These are phyloP conservation scores for Polyodon spathula DNA, from an alignment of 2,113 vertebrate species.

Conservation along the genomic window DNA sequence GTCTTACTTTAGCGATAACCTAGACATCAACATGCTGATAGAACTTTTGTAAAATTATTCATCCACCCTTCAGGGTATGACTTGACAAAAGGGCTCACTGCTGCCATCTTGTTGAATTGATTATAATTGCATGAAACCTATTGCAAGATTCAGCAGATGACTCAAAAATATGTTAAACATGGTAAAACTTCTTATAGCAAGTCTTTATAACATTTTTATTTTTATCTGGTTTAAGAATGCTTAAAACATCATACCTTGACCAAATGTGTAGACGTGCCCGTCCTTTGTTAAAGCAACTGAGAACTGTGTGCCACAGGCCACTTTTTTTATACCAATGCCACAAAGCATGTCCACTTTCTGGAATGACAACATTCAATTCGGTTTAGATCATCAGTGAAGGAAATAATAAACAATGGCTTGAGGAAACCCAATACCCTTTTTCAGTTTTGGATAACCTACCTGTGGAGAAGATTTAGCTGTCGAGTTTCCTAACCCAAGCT, in stretches of 20 bases:
- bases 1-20: too few species aligned
- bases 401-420: background rate
- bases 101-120: too few species aligned
- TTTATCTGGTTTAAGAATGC: background rate
- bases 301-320: conserved; percentile 74
- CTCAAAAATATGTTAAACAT: too few species aligned
- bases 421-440: background rate
- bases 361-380: conserved; percentile 5
- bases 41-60: too few species aligned
- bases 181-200: too few species aligned
- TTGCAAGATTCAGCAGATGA: too few species aligned
- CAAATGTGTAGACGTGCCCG: conserved; percentile 71
- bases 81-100: too few species aligned
- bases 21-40: too few species aligned
- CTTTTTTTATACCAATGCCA: conserved; percentile 73
- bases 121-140: too few species aligned
- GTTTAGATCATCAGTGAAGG: background rate
- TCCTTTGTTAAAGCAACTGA: conserved; percentile 72
- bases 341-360: conserved; percentile 77
- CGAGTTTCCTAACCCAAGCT: conserved; percentile 71
- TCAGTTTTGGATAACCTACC: conserved; percentile 36
- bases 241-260: conserved; percentile 55
- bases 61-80: too few species aligned
- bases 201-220: too few species aligned
- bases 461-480: conserved; percentile 76